Evolutionary conservation across 2,797 vertebrate species (phyloP).

Genomic region (Labeo calbasu): DNA sequence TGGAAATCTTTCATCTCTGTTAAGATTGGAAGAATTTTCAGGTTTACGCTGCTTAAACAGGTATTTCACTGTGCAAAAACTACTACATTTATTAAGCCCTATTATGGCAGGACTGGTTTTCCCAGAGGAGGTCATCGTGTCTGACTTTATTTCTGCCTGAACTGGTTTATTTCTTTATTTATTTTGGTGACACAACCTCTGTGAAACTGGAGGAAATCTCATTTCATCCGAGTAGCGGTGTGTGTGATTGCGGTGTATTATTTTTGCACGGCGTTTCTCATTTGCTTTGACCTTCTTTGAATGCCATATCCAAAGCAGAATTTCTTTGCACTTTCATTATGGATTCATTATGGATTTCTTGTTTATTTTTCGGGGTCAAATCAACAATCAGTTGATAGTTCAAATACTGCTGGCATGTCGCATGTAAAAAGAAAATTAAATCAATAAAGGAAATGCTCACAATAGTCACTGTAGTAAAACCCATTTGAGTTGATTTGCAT

Average conservation of each 20-base stretch:
- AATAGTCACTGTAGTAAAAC: constrained; percentile 5
- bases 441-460: not conserved
- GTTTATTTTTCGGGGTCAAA: not conserved
- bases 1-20: constrained; percentile 15
- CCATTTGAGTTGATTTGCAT: not conserved
- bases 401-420: not conserved
- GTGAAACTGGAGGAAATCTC: constrained; percentile 6
- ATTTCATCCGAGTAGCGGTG: not conserved
- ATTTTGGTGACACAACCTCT: not conserved
- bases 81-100: not conserved
- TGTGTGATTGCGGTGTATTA: constrained; percentile 9
- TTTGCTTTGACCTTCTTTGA: constrained; percentile 30
- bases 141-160: constrained; percentile 10
- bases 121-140: not conserved
- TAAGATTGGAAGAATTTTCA: not conserved
- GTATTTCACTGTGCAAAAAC: not conserved
- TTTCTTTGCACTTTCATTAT: constrained; percentile 1
- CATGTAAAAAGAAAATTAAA: not conserved
- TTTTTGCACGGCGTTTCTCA: constrained; percentile 18
- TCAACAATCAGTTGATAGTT: not conserved
- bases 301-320: not conserved
- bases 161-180: constrained; percentile 1
- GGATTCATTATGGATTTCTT: not conserved
- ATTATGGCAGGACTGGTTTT: not conserved
- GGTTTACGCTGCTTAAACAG: not conserved